Base-by-base conservation (phyloP, 2,888 invertebrate genomes). In the Ptychoptera albimana region DNA sequence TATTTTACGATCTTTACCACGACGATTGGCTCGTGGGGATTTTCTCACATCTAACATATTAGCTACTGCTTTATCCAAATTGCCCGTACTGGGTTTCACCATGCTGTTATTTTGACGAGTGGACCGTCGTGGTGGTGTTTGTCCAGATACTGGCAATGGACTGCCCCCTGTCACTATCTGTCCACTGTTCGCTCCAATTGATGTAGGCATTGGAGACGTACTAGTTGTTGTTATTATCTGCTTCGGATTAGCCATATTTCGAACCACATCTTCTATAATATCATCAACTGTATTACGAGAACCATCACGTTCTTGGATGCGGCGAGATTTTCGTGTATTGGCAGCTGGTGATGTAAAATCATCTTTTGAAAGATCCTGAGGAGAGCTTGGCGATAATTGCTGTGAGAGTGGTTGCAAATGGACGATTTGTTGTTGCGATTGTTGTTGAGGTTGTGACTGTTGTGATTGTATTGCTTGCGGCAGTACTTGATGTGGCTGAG, bases 181-280 rank as follows among this genome's bases (percentile, higher is more conserved):
- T 15, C 11, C 8, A 50, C 47, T 39, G 14, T 6, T 13, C 6
- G 4, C n/a, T 47, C 49, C 48, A 39, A 54, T 55, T 54, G 55
- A 47, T 4, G 61, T 23, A 48, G 48, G 52, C 56, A 69, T 52
- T 31, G 59, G 57, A 8, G 56, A 54, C 67, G 52, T 69, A 60
- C 51, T 52, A 5, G 29, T 4, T 16, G 15, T 2, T 39, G 16
- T 15, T 30, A 13, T 12, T 61, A 56, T 0, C 60, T 56, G 23
- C 23, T 23, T 23, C 23, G 23, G 23, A 23, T 23, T 23, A 7
- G 23, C 23, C 1, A 74, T 67, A 47, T 83, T 82, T 51, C 85
- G 78, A 2, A 88, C 79, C 1, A 89, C 88, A 56, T 92, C 89
- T 52, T 93, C 92, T 50, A 91, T 89, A 11, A 85, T 77, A 54